Conservation (phyloP, 2,113 vertebrate species). For the Crotalus viridis region DNA sequence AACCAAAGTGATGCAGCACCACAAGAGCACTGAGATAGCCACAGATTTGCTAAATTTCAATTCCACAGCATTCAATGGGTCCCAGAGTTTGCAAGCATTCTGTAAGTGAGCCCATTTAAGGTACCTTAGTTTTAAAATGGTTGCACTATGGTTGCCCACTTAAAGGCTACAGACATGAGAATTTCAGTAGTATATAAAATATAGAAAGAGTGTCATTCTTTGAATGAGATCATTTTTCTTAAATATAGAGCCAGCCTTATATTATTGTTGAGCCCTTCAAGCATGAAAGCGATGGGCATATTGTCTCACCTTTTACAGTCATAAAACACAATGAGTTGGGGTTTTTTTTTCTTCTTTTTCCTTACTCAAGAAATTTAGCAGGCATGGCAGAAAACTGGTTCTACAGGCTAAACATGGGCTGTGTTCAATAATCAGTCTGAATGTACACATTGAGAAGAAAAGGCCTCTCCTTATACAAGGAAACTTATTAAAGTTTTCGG, state of each 20-base stretch:
- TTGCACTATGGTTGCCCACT: neutral
- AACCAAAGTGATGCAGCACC: neutral
- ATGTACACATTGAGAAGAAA: slow-evolving; percentile 50
- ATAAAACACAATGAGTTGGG: rapidly evolving
- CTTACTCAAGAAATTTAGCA: slow-evolving; percentile 7
- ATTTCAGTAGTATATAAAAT: neutral
- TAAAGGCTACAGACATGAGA: neutral
- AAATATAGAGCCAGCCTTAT: neutral
- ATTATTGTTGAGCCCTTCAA: neutral
- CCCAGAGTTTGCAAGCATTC: neutral
- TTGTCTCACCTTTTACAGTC: neutral
- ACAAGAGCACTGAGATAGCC: neutral
- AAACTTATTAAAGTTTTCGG: neutral
- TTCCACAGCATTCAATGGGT: neutral
- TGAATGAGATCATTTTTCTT: neutral
- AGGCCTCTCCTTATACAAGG: slow-evolving; percentile 10
- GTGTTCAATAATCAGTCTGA: slow-evolving; percentile 25
- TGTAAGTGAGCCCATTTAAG: neutral
- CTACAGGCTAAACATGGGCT: slow-evolving; percentile 32
- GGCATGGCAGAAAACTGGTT: slow-evolving; percentile 27
- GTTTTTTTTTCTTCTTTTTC: rapidly evolving
- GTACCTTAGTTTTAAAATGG: neutral
- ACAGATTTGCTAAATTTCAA: neutral
- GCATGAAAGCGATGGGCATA: neutral
- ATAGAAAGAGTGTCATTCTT: too few relatives aligned